Percentiles rank a stretch among this genome's conserved stretches.
Evolutionary conservation across 2,888 invertebrate genomes (phyloP).

Genomic region (Polylopha cassiicola): DNA sequence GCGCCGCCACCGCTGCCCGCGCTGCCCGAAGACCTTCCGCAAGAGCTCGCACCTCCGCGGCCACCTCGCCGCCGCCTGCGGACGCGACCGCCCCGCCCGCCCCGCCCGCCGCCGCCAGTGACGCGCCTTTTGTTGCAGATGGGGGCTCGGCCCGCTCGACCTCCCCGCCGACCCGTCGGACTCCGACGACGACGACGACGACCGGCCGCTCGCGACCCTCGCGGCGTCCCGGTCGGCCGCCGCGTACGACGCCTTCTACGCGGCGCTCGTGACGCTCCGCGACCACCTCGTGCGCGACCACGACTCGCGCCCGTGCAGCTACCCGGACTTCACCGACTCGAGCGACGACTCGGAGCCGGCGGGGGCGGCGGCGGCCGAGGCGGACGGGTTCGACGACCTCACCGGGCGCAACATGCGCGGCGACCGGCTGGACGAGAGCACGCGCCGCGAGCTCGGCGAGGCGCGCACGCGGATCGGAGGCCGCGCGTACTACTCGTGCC

Average conservation of each 20-base stretch:
- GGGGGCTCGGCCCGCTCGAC: constrained; percentile 24
- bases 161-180: constrained; percentile 15
- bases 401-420: constrained; percentile 53
- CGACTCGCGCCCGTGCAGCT: constrained; percentile 22
- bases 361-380: constrained; percentile 23
- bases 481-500: constrained; percentile 75
- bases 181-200: constrained; percentile 40
- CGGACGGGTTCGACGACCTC: constrained; percentile 53
- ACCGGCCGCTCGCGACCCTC: constrained; percentile 40
- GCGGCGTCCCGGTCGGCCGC: constrained; percentile 33
- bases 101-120: constrained; percentile 48
- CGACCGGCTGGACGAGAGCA: constrained; percentile 49
- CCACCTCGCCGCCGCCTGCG: constrained; percentile 53
- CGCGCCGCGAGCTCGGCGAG: constrained; percentile 46
- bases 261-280: constrained; percentile 50
- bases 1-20: constrained; percentile 45
- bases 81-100: constrained; percentile 48
- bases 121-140: constrained; percentile 63
- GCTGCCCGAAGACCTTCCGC: constrained; percentile 54
- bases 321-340: constrained; percentile 42
- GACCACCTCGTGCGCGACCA: constrained; percentile 47
- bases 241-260: constrained; percentile 45
- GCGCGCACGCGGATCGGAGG: constrained; percentile 65
- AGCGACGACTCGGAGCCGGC: constrained; percentile 34
- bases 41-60: constrained; percentile 54